phyloP scores from a whole-genome alignment of 2,797 vertebrate species.

The Crypturellus tataupa region DNA sequence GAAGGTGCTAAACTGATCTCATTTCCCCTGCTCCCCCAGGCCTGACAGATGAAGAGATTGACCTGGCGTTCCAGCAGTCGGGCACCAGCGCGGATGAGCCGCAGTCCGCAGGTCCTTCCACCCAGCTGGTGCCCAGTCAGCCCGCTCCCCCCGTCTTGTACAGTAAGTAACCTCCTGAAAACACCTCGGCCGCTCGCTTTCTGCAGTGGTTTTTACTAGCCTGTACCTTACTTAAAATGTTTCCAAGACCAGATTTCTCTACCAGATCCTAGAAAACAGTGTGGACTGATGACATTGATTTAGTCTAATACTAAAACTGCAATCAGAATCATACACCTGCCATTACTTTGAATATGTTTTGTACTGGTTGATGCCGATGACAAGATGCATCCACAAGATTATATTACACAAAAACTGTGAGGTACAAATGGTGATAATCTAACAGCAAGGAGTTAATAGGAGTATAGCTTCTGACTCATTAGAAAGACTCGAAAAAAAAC shows the following conservation, averaged over 20 bases:
- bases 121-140: constrained; percentile 79
- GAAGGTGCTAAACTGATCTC: constrained; percentile 67
- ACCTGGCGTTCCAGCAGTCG: constrained; percentile 93
- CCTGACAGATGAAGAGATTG: constrained; percentile 95
- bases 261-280: background rate
- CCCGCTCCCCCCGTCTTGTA: constrained; percentile 81
- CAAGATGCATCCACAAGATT: background rate
- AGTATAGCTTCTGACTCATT: background rate
- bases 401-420: background rate
- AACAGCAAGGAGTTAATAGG: constrained; percentile 9
- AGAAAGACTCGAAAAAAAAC: background rate
- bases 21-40: constrained; percentile 84
- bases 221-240: background rate
- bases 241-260: background rate
- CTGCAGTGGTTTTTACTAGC: background rate
- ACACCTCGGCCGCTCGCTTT: background rate
- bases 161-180: constrained; percentile 83
- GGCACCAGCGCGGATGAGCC: constrained; percentile 87
- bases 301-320: background rate
- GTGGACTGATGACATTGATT: background rate
- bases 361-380: background rate
- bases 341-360: background rate
- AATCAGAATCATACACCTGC: background rate
- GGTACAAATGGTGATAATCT: background rate
- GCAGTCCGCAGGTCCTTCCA: constrained; percentile 76